Base-by-base conservation (phyloP, 2,113 vertebrate genomes). In the Prietella phreatophila region DNA sequence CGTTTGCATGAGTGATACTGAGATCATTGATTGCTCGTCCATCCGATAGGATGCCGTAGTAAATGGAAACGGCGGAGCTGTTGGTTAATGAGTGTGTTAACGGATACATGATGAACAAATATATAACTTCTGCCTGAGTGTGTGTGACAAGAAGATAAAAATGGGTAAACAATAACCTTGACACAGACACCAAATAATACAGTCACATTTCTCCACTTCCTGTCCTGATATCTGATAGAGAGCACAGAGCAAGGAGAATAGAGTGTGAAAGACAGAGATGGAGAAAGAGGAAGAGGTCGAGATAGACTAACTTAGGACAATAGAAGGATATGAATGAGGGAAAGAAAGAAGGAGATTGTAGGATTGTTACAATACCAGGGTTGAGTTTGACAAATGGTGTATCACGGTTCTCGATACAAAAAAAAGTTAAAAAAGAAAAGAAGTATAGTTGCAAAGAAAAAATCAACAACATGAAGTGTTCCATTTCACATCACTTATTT, bases 81-180 rank as follows among this genome's bases (percentile, higher is more conserved):
- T 33, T 47, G 6, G 42, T 6, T 47, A 47, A 47, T 5, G 7
- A 69, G 15, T 69, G 13, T 69, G 67, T 69, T 33, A 69, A 33
- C 17, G 11, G 13, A 3, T 61, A 27, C 6, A 61, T n/a, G 27
- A 3, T 65, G 63, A 65, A 27, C 8, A 65, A 65, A 65, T 65
- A 9, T 65, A 13, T n/a, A 30, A 65, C 27, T 27, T 65, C 63
- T 65, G 10, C 22, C 17, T 61, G 9, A 7, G 33, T 73, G 4
- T 73, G 69, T 71, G 67, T 19, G 50, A 47, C 4, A 15, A 50
- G 42, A 78, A 78, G 79, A 58, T 81, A 81, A 81, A 81, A 81
- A 75, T 75, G 39, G 55, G 79, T 58, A 33, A 58, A 81, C 55
- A 81, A 36, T 36, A 81, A 81, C 79, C 79, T 36, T 81, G 79